These are phyloP conservation scores for Microtus oregoni DNA, from an alignment of 2,113 vertebrate species.

Conservation along the genomic window DNA sequence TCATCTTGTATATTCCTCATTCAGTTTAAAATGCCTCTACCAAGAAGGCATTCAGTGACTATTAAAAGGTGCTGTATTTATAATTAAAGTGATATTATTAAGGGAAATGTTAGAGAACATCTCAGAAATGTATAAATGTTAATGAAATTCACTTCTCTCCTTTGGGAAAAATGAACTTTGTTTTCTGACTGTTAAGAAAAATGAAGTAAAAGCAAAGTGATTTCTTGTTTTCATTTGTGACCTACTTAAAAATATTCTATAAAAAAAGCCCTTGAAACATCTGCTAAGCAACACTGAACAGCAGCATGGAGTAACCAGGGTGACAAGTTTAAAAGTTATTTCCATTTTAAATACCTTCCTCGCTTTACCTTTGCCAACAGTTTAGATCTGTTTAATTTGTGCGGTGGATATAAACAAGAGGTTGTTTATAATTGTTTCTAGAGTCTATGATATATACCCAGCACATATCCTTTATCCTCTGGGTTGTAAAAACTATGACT, in stretches of 20 bases:
- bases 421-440: constrained; percentile 35
- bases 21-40: background rate
- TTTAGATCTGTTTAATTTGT: constrained; percentile 56
- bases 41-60: background rate
- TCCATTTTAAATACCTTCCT: background rate
- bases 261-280: background rate
- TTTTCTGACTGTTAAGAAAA: constrained; percentile 3
- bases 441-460: constrained; percentile 10
- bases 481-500: constrained; percentile 9
- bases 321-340: background rate
- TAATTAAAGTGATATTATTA: background rate
- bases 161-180: background rate
- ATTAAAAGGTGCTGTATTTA: background rate
- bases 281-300: background rate
- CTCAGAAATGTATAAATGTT: background rate
- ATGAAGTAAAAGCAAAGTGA: constrained; percentile 20
- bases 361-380: background rate
- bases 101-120: constrained; percentile 7
- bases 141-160: background rate
- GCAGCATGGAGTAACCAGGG: background rate
- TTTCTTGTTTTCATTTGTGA: background rate
- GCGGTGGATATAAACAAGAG: background rate
- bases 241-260: background rate
- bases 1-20: background rate
- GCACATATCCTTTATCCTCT: constrained; percentile 16